Conservation (phyloP, 2,113 vertebrate genomes). For the Ptychochromis oligacanthus region DNA sequence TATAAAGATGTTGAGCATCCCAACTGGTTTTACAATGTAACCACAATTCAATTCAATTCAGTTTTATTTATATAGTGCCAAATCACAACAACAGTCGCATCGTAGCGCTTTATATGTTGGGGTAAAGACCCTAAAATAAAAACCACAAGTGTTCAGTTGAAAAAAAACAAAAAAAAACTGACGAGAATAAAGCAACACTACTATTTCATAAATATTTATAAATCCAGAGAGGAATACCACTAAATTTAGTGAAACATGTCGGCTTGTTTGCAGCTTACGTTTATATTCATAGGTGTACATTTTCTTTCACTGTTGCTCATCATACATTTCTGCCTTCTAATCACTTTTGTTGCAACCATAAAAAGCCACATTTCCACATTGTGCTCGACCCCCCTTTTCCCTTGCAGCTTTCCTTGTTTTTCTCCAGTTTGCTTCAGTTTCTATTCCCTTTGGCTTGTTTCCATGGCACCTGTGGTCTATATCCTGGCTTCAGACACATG, state of each 20-base stretch:
- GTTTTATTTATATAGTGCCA: no score
- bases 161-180: no score
- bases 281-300: neutral
- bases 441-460: conserved; percentile 41
- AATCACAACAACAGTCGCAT: no score
- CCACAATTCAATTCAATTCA: no score
- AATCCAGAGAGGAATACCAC: no score
- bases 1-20: no score
- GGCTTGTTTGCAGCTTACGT: no score
- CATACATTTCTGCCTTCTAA: neutral
- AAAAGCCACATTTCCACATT: neutral
- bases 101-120: no score
- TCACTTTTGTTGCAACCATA: neutral
- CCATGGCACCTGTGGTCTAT: conserved; percentile 57
- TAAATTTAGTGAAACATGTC: no score
- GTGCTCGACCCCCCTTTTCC: neutral
- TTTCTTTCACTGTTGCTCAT: neutral
- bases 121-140: no score
- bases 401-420: neutral
- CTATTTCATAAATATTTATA: neutral
- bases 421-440: neutral
- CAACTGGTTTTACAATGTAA: neutral
- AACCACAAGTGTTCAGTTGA: no score
- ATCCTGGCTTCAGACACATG: conserved; percentile 8
- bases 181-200: neutral